A percentile compares a stretch with the other conserved stretches of the same genome.
Evolutionary conservation across 2,113 vertebrate genomes (phyloP).

Genomic region (Microtus oregoni): DNA sequence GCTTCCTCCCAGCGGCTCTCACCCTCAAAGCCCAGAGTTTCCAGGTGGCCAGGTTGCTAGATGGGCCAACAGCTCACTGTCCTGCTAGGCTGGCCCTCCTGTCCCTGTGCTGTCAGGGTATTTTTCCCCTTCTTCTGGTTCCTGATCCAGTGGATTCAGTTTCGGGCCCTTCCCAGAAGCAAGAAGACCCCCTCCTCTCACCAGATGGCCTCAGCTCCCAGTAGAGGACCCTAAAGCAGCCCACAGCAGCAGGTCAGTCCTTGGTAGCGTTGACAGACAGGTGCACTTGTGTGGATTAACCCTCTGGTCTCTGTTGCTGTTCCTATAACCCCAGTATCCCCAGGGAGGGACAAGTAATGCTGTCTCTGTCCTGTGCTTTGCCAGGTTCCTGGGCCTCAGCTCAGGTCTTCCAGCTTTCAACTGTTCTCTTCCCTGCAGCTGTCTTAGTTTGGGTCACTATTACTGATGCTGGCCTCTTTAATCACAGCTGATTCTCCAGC

Average conservation of each 20-base stretch:
- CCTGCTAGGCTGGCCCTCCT: neutral
- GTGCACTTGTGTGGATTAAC: neutral
- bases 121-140: neutral
- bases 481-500: neutral
- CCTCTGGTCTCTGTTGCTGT: neutral
- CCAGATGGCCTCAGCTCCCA: neutral
- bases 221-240: neutral
- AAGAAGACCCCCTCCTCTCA: neutral
- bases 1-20: neutral
- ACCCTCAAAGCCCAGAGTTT: neutral
- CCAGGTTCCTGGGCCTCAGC: neutral
- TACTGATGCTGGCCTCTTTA: neutral
- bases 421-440: neutral
- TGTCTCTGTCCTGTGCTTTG: neutral
- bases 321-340: neutral
- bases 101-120: neutral
- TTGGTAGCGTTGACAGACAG: neutral
- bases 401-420: neutral
- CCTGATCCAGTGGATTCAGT: neutral
- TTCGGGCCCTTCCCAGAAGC: neutral
- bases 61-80: neutral
- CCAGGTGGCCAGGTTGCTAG: neutral
- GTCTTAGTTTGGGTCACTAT: no score
- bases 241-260: neutral
- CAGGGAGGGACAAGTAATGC: no score